phyloP scores from a whole-genome alignment of 2,797 vertebrate species.

The Pangasius larnaudii region DNA sequence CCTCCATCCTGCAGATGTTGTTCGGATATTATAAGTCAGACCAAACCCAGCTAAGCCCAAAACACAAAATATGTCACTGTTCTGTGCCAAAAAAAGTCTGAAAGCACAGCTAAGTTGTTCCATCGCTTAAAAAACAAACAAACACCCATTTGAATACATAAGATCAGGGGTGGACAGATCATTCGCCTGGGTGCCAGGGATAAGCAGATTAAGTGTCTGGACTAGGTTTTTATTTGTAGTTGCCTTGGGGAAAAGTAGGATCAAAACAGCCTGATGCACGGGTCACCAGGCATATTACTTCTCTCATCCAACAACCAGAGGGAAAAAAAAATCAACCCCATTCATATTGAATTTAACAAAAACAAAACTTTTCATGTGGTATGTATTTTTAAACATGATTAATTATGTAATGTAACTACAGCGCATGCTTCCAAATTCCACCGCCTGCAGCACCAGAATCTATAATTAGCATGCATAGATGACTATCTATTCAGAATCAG shows the following conservation, averaged over 20 bases:
- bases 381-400: background rate
- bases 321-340: background rate
- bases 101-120: constrained; percentile 5
- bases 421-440: background rate
- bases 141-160: background rate
- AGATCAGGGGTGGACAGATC: background rate
- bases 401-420: background rate
- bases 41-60: background rate
- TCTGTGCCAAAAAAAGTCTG: background rate
- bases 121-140: background rate
- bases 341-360: background rate
- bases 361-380: background rate
- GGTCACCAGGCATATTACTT: background rate
- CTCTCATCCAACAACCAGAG: background rate
- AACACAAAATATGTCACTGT: constrained; percentile 3
- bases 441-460: background rate
- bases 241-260: background rate
- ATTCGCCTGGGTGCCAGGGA: background rate
- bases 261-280: background rate
- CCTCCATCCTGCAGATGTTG: constrained; percentile 1
- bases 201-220: background rate
- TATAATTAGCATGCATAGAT: background rate
- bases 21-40: background rate
- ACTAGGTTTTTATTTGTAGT: constrained; percentile 5
- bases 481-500: background rate